A percentile compares a stretch with the other conserved stretches of the same genome.
Evolutionary conservation across 2,888 invertebrate genomes (phyloP).

Genomic region (Trilocha varians): DNA sequence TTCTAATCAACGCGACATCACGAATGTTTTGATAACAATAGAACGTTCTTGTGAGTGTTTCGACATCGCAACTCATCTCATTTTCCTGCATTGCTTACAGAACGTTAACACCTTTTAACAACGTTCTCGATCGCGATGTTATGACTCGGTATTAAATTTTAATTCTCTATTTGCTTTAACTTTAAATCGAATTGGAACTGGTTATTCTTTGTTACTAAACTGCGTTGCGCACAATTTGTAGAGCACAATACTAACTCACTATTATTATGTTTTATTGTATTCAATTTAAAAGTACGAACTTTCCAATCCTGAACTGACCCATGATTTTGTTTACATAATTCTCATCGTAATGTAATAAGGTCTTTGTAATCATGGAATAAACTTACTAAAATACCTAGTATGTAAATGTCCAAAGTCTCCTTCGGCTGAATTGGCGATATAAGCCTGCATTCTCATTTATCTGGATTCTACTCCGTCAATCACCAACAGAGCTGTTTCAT

Average conservation of each 20-base stretch:
- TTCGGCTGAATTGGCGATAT: too few relatives aligned
- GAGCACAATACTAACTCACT: not conserved
- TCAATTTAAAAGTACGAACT: not conserved
- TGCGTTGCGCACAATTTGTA: not conserved
- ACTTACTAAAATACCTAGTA: too few relatives aligned
- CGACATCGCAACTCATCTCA: constrained; percentile 22
- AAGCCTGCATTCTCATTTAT: too few relatives aligned
- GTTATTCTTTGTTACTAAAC: not conserved
- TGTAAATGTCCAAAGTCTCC: too few relatives aligned
- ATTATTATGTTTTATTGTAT: not conserved
- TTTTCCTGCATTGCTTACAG: constrained; percentile 11
- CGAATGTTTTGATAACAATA: constrained; percentile 27
- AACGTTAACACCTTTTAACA: constrained; percentile 1
- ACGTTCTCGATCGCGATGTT: not conserved
- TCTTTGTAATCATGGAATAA: too few relatives aligned
- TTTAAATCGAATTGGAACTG: not conserved
- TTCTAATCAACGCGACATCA: constrained; percentile 33
- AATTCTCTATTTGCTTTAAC: not conserved
- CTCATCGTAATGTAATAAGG: too few relatives aligned
- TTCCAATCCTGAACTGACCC: not conserved
- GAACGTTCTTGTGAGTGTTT: constrained; percentile 22
- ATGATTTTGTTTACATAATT: too few relatives aligned
- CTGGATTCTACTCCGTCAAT: too few relatives aligned
- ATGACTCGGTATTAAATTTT: not conserved
- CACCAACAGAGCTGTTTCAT: too few relatives aligned